phyloP scores from a whole-genome alignment of 2,888 invertebrate species.

The Drosophila lutescens region DNA sequence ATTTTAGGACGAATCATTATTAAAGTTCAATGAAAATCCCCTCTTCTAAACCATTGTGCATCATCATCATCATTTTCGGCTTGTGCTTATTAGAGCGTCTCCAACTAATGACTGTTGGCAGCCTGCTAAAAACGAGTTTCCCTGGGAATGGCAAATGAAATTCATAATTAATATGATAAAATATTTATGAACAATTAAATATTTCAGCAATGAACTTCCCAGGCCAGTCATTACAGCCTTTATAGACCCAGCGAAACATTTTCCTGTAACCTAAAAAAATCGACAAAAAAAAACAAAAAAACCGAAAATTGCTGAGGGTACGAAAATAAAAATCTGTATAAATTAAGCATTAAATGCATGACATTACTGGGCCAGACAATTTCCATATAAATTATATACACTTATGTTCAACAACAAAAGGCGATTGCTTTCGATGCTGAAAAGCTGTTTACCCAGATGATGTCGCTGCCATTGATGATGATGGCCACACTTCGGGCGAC shows the following conservation, averaged over 20 bases:
- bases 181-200: conserved; percentile 64
- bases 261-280: conserved; percentile 12
- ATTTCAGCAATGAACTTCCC: conserved; percentile 34
- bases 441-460: conserved; percentile 19
- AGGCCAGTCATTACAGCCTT: conserved; percentile 21
- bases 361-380: conserved; percentile 65
- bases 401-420: conserved; percentile 60
- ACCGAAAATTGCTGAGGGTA: conserved; percentile 26
- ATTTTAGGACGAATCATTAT: background rate
- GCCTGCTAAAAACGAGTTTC: conserved; percentile 34
- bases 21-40: background rate
- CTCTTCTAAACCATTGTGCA: conserved; percentile 2
- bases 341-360: conserved; percentile 73
- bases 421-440: conserved; percentile 40
- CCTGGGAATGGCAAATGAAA: conserved; percentile 55
- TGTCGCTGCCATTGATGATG: conserved; percentile 50
- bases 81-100: conserved; percentile 58
- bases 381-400: conserved; percentile 78
- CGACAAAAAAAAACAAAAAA: background rate
- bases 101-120: conserved; percentile 62
- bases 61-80: conserved; percentile 28
- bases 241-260: conserved; percentile 10
- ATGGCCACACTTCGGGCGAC: conserved; percentile 77
- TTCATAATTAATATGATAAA: conserved; percentile 68
- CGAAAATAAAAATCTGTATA: conserved; percentile 63